phyloP scores from a whole-genome alignment of 1,140 invertebrate species.

The Drosophila busckii region DNA sequence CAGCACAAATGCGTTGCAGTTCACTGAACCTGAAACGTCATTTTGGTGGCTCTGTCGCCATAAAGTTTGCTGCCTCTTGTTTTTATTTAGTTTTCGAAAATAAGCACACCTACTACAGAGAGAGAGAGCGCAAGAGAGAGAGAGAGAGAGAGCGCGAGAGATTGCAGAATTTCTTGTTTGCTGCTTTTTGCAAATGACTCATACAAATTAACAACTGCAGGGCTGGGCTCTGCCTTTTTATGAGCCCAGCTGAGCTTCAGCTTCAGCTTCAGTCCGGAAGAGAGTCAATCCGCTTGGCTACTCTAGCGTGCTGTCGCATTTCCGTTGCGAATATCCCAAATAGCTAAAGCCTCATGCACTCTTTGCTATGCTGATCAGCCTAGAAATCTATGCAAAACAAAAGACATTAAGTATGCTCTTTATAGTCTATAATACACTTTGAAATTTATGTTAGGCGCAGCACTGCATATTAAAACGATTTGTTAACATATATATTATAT shows the following conservation, averaged over 20 bases:
- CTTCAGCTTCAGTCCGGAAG: constrained; percentile 39
- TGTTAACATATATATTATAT: too few species aligned
- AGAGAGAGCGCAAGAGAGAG: not conserved
- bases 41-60: constrained; percentile 23
- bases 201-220: constrained; percentile 44
- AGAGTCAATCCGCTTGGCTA: constrained; percentile 25
- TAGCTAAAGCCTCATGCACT: too few species aligned
- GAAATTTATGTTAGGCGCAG: too few species aligned
- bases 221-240: constrained; percentile 12
- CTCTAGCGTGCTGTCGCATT: constrained; percentile 59
- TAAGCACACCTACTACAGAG: constrained; percentile 44
- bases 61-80: not conserved
- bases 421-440: too few species aligned
- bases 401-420: too few species aligned
- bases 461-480: too few species aligned
- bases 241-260: constrained; percentile 19
- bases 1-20: constrained; percentile 7
- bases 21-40: too few species aligned
- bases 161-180: constrained; percentile 41
- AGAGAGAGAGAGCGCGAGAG: constrained; percentile 7
- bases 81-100: constrained; percentile 56
- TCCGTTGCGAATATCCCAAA: constrained; percentile 52
- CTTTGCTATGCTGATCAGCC: too few species aligned
- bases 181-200: constrained; percentile 37
- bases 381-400: constrained; percentile 37